Conservation (phyloP, 1,140 invertebrate species). For the Drosophila sp. region DNA sequence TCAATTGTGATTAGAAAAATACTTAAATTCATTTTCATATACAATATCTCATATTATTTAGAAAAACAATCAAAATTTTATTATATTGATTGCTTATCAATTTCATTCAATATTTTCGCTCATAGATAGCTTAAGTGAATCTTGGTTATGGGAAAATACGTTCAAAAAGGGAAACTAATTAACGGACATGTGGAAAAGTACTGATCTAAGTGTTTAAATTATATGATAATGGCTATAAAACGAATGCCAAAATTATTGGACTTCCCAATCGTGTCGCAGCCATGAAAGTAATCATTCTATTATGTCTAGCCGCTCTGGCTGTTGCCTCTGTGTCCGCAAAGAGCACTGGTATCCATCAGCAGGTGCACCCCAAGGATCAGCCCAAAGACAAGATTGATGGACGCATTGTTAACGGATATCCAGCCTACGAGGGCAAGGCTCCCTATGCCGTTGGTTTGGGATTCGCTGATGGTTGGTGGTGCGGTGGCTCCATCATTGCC, state of each 20-base stretch:
- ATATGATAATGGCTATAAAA: neutral
- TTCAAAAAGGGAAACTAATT: neutral
- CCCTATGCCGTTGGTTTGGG: slow-evolving; percentile 83
- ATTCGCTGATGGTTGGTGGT: slow-evolving; percentile 51
- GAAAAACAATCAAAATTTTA: neutral
- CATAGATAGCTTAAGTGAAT: neutral
- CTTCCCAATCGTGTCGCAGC: neutral
- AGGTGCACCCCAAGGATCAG: slow-evolving; percentile 55
- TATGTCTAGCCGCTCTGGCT: slow-evolving; percentile 15
- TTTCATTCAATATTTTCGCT: neutral
- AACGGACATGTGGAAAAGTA: neutral
- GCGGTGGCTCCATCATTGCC: slow-evolving; percentile 84
- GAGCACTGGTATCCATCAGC: slow-evolving; percentile 1
- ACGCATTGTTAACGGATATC: slow-evolving; percentile 41
- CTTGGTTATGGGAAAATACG: neutral
- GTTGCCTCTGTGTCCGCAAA: slow-evolving; percentile 3
- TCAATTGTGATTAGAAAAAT: too few species aligned
- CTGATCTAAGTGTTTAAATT: neutral
- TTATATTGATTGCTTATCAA: neutral
- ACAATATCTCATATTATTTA: neutral
- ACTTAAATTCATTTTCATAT: too few species aligned
- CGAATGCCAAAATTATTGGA: neutral
- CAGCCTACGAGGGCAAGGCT: slow-evolving; percentile 77
- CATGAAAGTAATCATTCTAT: neutral
- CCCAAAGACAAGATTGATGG: neutral